Percentiles rank a stretch among this genome's conserved stretches.
Evolutionary conservation across 2,113 vertebrate species (phyloP).

Genomic region (Mixornis gularis): DNA sequence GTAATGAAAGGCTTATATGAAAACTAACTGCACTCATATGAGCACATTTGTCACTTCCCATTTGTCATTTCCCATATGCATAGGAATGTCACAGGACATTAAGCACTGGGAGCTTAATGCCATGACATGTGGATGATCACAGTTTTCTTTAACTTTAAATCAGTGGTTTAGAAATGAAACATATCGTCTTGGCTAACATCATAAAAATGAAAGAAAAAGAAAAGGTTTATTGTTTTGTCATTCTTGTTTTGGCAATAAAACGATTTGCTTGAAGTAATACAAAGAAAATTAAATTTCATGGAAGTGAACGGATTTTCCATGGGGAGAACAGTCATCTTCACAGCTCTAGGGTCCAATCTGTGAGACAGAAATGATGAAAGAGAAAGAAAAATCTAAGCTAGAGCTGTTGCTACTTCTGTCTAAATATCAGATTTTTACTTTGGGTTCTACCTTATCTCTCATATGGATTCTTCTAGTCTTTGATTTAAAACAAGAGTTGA

Average conservation of each 20-base stretch:
- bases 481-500: background rate
- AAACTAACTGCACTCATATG: background rate
- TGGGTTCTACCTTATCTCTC: background rate
- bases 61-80: no score
- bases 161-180: background rate
- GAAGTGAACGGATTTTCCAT: background rate
- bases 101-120: background rate
- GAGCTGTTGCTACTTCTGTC: background rate
- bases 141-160: background rate
- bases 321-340: background rate
- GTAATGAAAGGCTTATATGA: background rate
- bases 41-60: background rate
- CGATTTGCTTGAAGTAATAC: background rate
- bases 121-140: accelerated
- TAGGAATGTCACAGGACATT: background rate
- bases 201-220: background rate
- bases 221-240: background rate
- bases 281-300: background rate
- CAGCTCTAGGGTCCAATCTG: background rate
- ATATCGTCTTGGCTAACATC: background rate
- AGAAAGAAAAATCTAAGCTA: background rate
- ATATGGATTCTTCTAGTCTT: background rate
- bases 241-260: background rate
- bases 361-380: background rate
- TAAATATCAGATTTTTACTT: background rate